Evolutionary conservation across 2,113 vertebrate species (phyloP), one percentile per base, ranked within the genome.

Genomic region (Zingel zingel): DNA sequence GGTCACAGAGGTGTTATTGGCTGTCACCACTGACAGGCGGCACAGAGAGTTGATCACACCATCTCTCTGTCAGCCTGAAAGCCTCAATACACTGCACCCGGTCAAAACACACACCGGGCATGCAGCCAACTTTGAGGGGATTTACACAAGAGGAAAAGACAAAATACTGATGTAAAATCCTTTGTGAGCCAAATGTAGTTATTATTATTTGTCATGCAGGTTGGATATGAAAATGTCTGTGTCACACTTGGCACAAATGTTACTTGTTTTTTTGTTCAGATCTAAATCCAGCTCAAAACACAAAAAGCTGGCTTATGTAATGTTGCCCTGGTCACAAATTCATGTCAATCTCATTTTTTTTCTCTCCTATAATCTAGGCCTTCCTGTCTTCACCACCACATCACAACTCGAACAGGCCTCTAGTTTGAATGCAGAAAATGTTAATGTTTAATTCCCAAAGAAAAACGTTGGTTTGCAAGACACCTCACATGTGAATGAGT

Each of bases 101-200:
- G 57, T 82, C 66, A 59, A 82, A 74, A 81, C 85, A 72, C 62
- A 81, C 63, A 79, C 36, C 0, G 2, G 83, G 69, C 69, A 39
- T 4, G 12, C 27, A 39, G 73, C 77, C 79, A 86, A 13, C 48
- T 39, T 59, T 66, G 82, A 82, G 48, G 54, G 81, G 87, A 87
- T 88, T 91, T 85, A 89, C 74, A 70, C 77, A 79, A 30, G 47
- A 76, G 64, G 25, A 5, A 7, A 23, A 68, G 39, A 43, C 39
- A 72, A 74, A 77, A 86, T n/a, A 56, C 18, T 50, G 48, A 63
- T 36, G 25, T 84, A 50, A 90, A 86, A 89, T 86, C 88, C 71
- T 83, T 67, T 54, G 74, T 68, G 56, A 81, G 50, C 23, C 71
- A 82, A 89, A 90, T 89, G 67, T 74, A 82, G 86, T 85, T 66